phyloP scores from a whole-genome alignment of 2,888 invertebrate species.

The Syrphus vitripennis region DNA sequence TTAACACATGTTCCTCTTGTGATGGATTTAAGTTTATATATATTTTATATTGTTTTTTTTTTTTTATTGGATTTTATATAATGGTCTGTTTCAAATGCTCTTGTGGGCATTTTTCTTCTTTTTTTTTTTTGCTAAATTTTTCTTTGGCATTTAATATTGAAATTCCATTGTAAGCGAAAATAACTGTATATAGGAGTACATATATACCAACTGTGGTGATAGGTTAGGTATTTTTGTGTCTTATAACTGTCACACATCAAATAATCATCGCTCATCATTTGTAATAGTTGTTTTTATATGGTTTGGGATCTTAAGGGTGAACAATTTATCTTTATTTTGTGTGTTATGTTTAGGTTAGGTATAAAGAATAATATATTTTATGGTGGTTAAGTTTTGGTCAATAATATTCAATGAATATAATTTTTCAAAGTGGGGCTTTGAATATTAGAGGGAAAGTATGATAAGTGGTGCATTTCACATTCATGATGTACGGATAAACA shows the following conservation, averaged over 20 bases:
- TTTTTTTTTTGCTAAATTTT: background rate
- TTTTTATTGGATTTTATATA: constrained; percentile 13
- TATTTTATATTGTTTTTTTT: background rate
- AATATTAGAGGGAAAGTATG: too few relatives aligned
- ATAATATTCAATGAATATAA: too few relatives aligned
- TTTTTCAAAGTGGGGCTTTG: too few relatives aligned
- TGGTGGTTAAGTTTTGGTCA: background rate
- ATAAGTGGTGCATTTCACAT: too few relatives aligned
- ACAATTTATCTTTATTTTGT: background rate
- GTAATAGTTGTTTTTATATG: background rate
- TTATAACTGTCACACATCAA: constrained; percentile 25
- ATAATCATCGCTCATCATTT: constrained; percentile 10
- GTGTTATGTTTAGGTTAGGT: too few relatives aligned
- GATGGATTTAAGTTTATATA: constrained; percentile 23
- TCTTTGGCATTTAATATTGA: background rate
- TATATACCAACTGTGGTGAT: background rate
- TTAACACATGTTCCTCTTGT: constrained; percentile 54
- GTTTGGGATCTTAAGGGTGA: background rate
- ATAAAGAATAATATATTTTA: background rate
- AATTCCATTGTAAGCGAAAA: constrained; percentile 5
- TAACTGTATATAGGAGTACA: too few relatives aligned
- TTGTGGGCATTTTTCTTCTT: background rate
- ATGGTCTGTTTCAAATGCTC: background rate
- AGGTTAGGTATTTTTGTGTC: constrained; percentile 19
- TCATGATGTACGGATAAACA: background rate